These are phyloP conservation scores for Trissolcus basalis DNA, from an alignment of 1,140 invertebrate species.

Conservation along the genomic window DNA sequence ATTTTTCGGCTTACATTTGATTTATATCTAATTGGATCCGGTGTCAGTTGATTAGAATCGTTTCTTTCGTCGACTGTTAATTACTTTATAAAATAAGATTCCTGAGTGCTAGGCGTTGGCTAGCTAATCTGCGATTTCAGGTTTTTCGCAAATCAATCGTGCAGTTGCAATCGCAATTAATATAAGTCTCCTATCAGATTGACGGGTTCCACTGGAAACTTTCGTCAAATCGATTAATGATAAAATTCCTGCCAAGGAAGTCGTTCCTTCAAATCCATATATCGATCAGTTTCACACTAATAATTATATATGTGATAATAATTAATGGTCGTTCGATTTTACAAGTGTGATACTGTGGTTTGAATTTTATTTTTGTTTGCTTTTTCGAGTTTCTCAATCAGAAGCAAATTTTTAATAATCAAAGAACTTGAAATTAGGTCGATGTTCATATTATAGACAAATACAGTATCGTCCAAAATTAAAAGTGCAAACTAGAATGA, in stretches of 20 bases:
- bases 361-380: no score
- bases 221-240: slow-evolving; percentile 20
- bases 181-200: slow-evolving; percentile 10
- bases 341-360: no score
- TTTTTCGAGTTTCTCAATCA: no score
- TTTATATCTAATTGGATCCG: slow-evolving; percentile 29
- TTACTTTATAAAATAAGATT: slow-evolving; percentile 22
- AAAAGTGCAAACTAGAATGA: no score
- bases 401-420: no score
- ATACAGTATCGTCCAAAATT: no score
- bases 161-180: slow-evolving; percentile 15
- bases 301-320: no score
- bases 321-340: no score
- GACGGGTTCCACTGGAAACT: slow-evolving; percentile 8
- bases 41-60: slow-evolving; percentile 29
- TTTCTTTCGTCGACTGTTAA: slow-evolving; percentile 18
- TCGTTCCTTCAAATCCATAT: slow-evolving; percentile 14
- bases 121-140: slow-evolving; percentile 16
- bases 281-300: no score
- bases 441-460: no score
- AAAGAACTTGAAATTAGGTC: no score
- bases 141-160: slow-evolving; percentile 31
- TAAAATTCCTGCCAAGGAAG: slow-evolving; percentile 16
- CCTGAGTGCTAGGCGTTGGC: not conserved
- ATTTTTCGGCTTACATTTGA: slow-evolving; percentile 11